Conservation (phyloP, 2,888 invertebrate genomes). For the Leucania comma region DNA sequence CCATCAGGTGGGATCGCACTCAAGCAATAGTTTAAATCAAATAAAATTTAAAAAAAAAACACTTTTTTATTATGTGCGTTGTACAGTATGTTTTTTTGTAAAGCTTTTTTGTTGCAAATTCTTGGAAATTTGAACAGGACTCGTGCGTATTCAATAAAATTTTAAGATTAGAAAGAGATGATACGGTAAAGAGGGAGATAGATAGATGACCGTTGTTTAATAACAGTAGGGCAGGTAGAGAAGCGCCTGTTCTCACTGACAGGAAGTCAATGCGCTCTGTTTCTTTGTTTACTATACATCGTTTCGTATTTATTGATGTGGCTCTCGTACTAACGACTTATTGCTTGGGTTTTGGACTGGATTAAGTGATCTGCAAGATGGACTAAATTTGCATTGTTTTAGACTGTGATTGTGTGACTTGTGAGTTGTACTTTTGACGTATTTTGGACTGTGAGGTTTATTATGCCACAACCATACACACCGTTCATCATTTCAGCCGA, state of each 20-base stretch:
- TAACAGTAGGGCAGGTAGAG: constrained; percentile 2
- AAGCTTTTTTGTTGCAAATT: neutral
- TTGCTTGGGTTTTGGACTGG: neutral
- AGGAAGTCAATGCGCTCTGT: neutral
- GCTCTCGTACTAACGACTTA: neutral
- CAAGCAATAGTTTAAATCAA: no score
- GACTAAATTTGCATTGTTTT: neutral
- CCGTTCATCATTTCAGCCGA: neutral
- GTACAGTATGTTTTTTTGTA: no score
- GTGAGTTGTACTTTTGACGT: neutral
- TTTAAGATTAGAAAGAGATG: neutral
- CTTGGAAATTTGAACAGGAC: neutral
- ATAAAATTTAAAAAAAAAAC: no score
- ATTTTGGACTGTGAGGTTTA: neutral
- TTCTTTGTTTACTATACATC: neutral
- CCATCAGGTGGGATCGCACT: no score
- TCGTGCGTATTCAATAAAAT: neutral
- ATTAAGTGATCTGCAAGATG: neutral
- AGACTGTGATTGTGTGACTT: neutral
- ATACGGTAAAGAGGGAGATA: neutral
- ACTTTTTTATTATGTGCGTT: no score
- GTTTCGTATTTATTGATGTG: neutral
- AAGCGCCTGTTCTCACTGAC: neutral
- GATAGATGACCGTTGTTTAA: neutral
- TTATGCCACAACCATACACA: neutral